These are phyloP conservation scores for Nesidiocoris tenuis DNA, from an alignment of 2,888 invertebrate genomes.

Conservation along the genomic window DNA sequence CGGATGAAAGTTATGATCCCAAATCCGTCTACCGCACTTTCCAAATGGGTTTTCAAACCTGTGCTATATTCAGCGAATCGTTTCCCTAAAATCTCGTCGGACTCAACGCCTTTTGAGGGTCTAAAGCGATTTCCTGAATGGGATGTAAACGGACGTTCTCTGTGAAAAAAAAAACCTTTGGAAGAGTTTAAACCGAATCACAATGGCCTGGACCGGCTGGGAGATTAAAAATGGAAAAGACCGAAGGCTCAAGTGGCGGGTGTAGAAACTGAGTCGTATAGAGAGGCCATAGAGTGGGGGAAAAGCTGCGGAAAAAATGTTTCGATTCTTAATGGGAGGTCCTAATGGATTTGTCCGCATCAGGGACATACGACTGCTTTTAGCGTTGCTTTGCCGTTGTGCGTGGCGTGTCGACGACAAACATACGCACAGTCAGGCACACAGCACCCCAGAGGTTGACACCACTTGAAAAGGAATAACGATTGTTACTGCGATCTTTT, in stretches of 20 bases:
- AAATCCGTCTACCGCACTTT: neutral
- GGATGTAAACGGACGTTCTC: neutral
- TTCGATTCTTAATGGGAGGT: constrained; percentile 39
- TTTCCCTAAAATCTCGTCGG: neutral
- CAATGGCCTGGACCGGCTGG: constrained; percentile 20
- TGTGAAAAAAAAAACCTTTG: constrained; percentile 4
- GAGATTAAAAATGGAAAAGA: constrained; percentile 36
- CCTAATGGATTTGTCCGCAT: constrained; percentile 40
- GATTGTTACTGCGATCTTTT: neutral
- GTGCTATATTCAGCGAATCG: neutral
- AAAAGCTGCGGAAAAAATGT: constrained; percentile 40
- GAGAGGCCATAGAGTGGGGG: constrained; percentile 21
- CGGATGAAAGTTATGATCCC: too few species aligned
- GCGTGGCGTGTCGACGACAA: constrained; percentile 6
- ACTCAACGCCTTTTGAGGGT: neutral
- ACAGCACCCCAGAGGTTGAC: neutral
- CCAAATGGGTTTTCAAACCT: neutral
- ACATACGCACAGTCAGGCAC: neutral
- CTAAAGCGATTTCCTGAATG: neutral
- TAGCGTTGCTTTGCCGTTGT: constrained; percentile 9
- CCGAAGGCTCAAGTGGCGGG: constrained; percentile 28
- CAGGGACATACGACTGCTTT: constrained; percentile 39
- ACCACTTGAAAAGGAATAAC: constrained; percentile 25
- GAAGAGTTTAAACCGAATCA: constrained; percentile 32
- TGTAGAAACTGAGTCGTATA: neutral